phyloP scores from a whole-genome alignment of 2,797 vertebrate species.

The Oophaga sylvatica region DNA sequence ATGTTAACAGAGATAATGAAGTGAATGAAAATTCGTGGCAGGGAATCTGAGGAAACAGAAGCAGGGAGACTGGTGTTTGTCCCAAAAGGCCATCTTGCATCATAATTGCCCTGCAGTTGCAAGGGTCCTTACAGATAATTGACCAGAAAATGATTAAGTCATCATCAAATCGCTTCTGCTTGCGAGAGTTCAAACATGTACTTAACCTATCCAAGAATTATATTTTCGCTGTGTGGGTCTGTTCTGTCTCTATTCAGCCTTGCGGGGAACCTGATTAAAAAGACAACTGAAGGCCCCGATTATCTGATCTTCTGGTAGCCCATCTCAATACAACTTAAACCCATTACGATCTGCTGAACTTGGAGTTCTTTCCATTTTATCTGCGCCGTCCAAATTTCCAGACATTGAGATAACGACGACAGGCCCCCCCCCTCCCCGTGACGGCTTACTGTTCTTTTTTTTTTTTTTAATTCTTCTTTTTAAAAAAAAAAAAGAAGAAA shows the following conservation, averaged over 20 bases:
- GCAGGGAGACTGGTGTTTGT: slow-evolving; percentile 83
- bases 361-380: slow-evolving; percentile 87
- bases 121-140: slow-evolving; percentile 95
- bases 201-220: slow-evolving; percentile 99
- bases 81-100: slow-evolving; percentile 86
- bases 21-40: slow-evolving; percentile 85
- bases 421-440: slow-evolving; percentile 77
- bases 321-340: slow-evolving; percentile 95
- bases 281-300: slow-evolving; percentile 84
- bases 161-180: slow-evolving; percentile 96
- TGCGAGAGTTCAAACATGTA: slow-evolving; percentile 98
- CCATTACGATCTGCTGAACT: slow-evolving; percentile 93
- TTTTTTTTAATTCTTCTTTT: slow-evolving; percentile 87
- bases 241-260: slow-evolving; percentile 86
- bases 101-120: slow-evolving; percentile 86
- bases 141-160: slow-evolving; percentile 99
- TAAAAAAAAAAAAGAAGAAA: slow-evolving; percentile 98
- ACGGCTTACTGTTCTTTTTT: slow-evolving; percentile 87
- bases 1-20: slow-evolving; percentile 84
- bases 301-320: slow-evolving; percentile 93
- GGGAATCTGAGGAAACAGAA: slow-evolving; percentile 84
- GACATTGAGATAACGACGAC: slow-evolving; percentile 90
- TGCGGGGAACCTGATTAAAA: slow-evolving; percentile 87
- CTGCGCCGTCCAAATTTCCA: slow-evolving; percentile 94
- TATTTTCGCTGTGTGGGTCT: slow-evolving; percentile 86